Base-by-base conservation (phyloP, 1,140 invertebrate species). In the Linepithema humile region DNA sequence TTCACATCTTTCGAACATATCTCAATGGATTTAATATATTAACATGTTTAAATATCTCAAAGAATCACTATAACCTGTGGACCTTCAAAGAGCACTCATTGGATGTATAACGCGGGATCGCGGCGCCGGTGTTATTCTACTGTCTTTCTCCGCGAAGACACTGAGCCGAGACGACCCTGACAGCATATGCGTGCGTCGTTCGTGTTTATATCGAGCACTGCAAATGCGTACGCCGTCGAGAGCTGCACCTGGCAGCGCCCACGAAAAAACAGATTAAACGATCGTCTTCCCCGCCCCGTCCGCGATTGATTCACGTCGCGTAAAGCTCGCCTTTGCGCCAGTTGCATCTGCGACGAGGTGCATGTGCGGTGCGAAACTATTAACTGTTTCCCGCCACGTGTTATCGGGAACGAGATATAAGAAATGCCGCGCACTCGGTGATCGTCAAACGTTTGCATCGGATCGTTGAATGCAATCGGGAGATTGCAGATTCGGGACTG, bases 201-300 rank as follows among this genome's bases (percentile, higher is more conserved):
- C 69, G 88, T 73, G 82, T 85, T 86, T 83, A 87, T 87, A 85
- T 85, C 77, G 77, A 53, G 78, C 69, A 29, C 78, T 23, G 69
- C 78, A 48, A 82, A 60, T 74, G 78, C 78, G 29, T 48, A 1
- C 29, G 43, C 40, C 45, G 64, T 35, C 62, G 48, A 55, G 48
- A 59, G 29, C 69, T 60, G 55, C 78, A 82, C 78, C 78, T 82
- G 78, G 69, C 78, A 82, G 69, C 69, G 53, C 53, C 69, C 69
- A 74, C 78, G 78, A 74, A 82, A 80, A 82, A 60, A 50, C 77
- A 70, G 73, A 77, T 83, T 50, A 65, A 83, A 77, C 43, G 72
- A 53, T 23, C 26, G 26, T 53, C 17, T 65, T 64, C 15, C 64
- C 40, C 69, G 55, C 40, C 12, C 32, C n/a, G n/a, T n/a, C 17